Percentiles rank a stretch among this genome's conserved stretches.
Conservation (phyloP, 2,113 vertebrate species). For the Empidonax alnorum region DNA sequence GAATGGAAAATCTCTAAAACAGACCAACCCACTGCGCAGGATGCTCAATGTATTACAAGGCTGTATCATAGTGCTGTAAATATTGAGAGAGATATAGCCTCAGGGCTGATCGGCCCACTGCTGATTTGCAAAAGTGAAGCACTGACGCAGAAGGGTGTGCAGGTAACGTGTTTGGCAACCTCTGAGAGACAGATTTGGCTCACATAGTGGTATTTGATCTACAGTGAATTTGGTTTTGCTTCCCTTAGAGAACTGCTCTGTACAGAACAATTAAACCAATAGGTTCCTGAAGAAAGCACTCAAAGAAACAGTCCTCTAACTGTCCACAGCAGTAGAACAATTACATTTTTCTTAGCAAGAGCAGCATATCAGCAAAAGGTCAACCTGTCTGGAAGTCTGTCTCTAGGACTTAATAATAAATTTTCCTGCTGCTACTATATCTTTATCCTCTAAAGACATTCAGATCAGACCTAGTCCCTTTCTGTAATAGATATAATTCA, state of each 20-base stretch:
- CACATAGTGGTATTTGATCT: not conserved
- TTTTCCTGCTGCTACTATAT: not conserved
- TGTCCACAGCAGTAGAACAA: not conserved
- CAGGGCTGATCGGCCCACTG: conserved; percentile 91
- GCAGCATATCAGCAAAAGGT: not conserved
- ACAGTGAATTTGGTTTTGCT: not conserved
- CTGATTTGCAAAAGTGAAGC: conserved; percentile 94
- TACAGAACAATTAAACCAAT: not conserved
- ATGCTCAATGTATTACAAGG: conserved; percentile 90
- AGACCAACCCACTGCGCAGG: conserved; percentile 83
- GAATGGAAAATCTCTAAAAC: conserved; percentile 86
- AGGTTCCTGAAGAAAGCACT: not conserved
- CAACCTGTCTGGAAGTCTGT: not conserved
- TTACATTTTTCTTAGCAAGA: not conserved
- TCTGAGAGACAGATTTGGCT: not conserved
- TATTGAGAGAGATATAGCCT: conserved; percentile 85
- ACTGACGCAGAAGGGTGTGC: conserved; percentile 85
- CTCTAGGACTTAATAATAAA: not conserved
- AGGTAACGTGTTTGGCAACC: conserved; percentile 78
- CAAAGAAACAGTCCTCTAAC: not conserved
- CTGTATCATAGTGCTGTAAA: conserved; percentile 94
- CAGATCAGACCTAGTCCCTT: not conserved
- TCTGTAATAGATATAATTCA: not conserved
- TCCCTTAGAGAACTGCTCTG: not conserved
- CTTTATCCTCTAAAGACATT: not conserved